Evolutionary conservation across 2,797 vertebrate species (phyloP), one percentile per base, ranked within the genome.

Genomic region (Alexandromys oeconomus): DNA sequence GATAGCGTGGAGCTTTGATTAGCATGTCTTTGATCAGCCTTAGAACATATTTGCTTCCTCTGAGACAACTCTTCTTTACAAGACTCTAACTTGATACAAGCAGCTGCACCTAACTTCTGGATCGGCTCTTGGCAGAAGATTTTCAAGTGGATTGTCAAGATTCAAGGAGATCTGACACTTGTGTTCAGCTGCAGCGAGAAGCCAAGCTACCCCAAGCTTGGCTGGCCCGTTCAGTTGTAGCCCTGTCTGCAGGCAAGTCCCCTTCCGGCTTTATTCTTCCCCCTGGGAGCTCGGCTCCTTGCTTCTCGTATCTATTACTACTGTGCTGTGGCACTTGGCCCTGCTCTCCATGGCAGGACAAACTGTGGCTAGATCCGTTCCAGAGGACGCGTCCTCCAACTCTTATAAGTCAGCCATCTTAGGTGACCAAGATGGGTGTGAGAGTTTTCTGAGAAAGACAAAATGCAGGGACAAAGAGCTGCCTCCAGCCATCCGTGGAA

Each of bases 21-120:
- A 63, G 29, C 34, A 65, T 0, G 19, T 13, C 48, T 89, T 85
- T 87, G 46, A 29, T 51, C 37, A 37, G 29, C 8, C 80, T 40
- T 37, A 46, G 81, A 65, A 37, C 34, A 6, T 85, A 37, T 78
- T 82, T 92, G 46, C 61, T 91, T 73, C 85, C 61, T 25, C 34
- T 1, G 17, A 73, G 84, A 78, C 8, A 84, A 67, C 25, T 57
- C 37, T 43, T 48, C 69, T 95, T 81, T 85, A 17, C 25, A 37
- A 93, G 89, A 89, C 34, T 90, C 17, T 12, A 71, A 65, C 21
- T 93, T 76, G 86, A 23, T 34, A 1, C 1, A 23, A 88, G 93
- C 84, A 95, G 67, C 65, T 91, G 80, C 93, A 37, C 65, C 63
- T 81, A 71, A 65, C 31, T 78, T 80, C 57, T 13, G 40, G 81